phyloP scores from a whole-genome alignment of 2,797 vertebrate genomes.

The Luscinia luscinia region DNA sequence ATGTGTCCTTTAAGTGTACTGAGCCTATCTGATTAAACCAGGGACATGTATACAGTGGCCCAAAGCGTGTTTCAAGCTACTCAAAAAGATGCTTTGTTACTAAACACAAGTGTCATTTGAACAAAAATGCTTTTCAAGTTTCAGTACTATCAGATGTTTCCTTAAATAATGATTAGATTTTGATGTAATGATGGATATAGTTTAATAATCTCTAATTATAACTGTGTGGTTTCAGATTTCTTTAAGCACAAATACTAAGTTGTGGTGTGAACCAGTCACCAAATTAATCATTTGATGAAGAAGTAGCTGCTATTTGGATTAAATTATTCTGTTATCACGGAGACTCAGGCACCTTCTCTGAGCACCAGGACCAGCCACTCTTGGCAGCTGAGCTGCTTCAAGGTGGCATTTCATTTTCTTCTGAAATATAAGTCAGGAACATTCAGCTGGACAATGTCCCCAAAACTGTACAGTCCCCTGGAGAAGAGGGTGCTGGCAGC shows the following conservation, averaged over 20 bases:
- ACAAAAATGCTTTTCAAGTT: background rate
- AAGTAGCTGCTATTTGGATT: background rate
- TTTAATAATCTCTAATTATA: background rate
- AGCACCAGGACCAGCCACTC: background rate
- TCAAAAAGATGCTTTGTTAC: background rate
- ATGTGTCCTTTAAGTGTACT: background rate
- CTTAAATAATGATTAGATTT: background rate
- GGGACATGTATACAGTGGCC: rapidly evolving
- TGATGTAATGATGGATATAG: background rate
- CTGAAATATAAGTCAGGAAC: background rate
- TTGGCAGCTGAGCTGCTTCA: background rate
- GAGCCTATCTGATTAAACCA: background rate
- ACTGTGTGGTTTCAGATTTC: background rate
- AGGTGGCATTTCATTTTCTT: background rate
- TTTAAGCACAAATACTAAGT: background rate
- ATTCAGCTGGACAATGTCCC: background rate
- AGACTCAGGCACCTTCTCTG: background rate
- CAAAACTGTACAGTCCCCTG: rapidly evolving
- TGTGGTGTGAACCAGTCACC: background rate
- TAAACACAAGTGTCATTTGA: background rate
- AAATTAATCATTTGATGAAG: background rate
- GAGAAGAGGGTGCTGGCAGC: background rate
- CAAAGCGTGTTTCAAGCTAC: background rate
- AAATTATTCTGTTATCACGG: background rate
- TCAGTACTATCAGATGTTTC: background rate